phyloP scores from a whole-genome alignment of 2,113 vertebrate genomes.

The Lipophrys pholis region DNA sequence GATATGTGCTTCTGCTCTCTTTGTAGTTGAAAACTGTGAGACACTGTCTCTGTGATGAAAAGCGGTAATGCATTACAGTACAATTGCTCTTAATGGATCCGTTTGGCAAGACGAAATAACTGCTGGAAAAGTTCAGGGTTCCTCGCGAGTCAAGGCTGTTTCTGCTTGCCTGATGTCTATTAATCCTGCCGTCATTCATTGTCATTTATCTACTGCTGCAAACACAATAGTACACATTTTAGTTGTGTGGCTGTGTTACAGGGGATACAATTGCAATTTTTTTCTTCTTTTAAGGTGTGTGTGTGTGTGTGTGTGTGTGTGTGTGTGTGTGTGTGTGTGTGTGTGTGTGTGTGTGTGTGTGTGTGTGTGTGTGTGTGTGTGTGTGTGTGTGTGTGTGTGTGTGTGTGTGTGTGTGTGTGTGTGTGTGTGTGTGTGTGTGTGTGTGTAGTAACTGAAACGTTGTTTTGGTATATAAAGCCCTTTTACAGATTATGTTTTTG shows the following conservation, averaged over 20 bases:
- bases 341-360: too few species aligned
- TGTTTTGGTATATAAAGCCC: slow-evolving; percentile 40
- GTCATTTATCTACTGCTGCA: slow-evolving; percentile 24
- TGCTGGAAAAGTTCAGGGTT: slow-evolving; percentile 14
- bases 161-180: slow-evolving; percentile 13
- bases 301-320: too few species aligned
- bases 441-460: slow-evolving; percentile 49
- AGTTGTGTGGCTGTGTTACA: slow-evolving; percentile 37
- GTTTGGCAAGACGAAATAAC: slow-evolving; percentile 16
- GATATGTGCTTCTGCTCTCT: background rate
- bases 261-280: slow-evolving; percentile 33
- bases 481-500: slow-evolving; percentile 41
- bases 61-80: background rate
- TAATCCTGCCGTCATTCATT: slow-evolving; percentile 38
- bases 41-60: background rate
- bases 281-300: too few species aligned
- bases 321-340: too few species aligned
- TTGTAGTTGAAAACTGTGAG: slow-evolving; percentile 8
- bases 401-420: background rate
- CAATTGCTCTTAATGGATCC: slow-evolving; percentile 35
- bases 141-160: slow-evolving; percentile 43
- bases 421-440: slow-evolving; percentile 4
- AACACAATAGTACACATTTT: slow-evolving; percentile 34
- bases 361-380: slow-evolving; percentile 8
- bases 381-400: slow-evolving; percentile 7